Base-by-base conservation (phyloP, 2,888 invertebrate genomes). In the Pelosia muscerda region DNA sequence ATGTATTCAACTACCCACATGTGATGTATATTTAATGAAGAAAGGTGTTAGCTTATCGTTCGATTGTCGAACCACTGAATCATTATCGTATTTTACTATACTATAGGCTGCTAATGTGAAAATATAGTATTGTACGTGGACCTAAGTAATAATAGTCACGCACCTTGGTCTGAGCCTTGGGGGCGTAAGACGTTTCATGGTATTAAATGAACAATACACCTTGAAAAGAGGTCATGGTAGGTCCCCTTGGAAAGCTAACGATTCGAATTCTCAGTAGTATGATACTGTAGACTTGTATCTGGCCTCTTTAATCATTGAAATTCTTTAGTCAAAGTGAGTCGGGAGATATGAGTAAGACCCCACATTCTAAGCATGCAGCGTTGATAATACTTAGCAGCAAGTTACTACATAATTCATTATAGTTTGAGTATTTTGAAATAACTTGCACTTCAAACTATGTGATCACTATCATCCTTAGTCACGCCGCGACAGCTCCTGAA, bases 1-100 rank as follows among this genome's bases (percentile, higher is more conserved):
- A 49, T 9, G 49, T n/a, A 49, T n/a, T 42, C 42, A 42, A 9
- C 49, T 49, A 49, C 49, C n/a, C 42, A 42, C n/a, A 38, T 49
- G 49, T 49, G 25, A 55, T 55, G 54, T 55, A 55, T 55, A 23
- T 55, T 55, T 55, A 55, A 55, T 55, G 25, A 23, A 22, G 54
- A 15, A 55, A 55, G 13, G 22, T 15, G 54, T 55, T 25, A 55
- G 54, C 28, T 56, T 57, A 28, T 28, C 19, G n/a, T 57, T 57
- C 57, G 11, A 57, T 28, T 57, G 19, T 28, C 28, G 57, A 57
- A 57, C 57, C 57, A 26, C 28, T 57, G 28, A 57, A 57, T 26
- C 8, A 57, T 57, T 57, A 26, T 57, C 28, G 19, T 57, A 25
- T 57, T 57, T 57, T 28, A 28, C 15, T 26, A 55, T 13, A 13